Conservation (phyloP, 1,140 invertebrate genomes). For the Platyscapa corneri region DNA sequence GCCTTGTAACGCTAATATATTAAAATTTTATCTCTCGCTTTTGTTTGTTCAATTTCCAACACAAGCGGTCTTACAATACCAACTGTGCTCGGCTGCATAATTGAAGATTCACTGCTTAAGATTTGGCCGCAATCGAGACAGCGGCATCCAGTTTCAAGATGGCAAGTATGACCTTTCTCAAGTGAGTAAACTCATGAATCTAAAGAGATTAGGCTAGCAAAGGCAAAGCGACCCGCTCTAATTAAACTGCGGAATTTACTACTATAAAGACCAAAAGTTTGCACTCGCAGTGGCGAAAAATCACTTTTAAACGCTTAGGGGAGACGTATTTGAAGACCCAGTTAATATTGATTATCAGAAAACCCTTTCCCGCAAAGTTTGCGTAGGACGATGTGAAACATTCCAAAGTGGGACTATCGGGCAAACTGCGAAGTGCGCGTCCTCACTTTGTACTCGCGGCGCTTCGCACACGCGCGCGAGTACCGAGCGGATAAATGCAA, state of each 20-base stretch:
- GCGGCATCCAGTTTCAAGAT: background rate
- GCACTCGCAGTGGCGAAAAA: background rate
- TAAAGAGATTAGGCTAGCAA: background rate
- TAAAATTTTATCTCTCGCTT: background rate
- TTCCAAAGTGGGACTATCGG: background rate
- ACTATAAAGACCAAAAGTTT: background rate
- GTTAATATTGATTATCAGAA: background rate
- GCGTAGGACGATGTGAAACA: background rate
- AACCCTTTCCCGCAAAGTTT: background rate
- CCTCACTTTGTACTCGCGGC: no score
- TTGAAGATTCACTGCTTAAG: background rate
- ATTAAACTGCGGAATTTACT: background rate
- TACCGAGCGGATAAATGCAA: background rate
- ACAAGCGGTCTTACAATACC: background rate
- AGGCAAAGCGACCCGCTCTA: background rate
- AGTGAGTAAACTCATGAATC: background rate
- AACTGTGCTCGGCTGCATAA: background rate
- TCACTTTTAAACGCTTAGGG: background rate
- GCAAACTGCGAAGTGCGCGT: background rate
- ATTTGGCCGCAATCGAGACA: background rate
- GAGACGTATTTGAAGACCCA: background rate
- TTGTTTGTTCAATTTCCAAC: background rate
- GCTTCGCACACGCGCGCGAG: background rate
- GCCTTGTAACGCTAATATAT: background rate
- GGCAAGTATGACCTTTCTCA: no score